Evolutionary conservation across 2,797 vertebrate species (phyloP), one percentile per base, ranked within the genome.

Genomic region (Acanthis flammea): DNA sequence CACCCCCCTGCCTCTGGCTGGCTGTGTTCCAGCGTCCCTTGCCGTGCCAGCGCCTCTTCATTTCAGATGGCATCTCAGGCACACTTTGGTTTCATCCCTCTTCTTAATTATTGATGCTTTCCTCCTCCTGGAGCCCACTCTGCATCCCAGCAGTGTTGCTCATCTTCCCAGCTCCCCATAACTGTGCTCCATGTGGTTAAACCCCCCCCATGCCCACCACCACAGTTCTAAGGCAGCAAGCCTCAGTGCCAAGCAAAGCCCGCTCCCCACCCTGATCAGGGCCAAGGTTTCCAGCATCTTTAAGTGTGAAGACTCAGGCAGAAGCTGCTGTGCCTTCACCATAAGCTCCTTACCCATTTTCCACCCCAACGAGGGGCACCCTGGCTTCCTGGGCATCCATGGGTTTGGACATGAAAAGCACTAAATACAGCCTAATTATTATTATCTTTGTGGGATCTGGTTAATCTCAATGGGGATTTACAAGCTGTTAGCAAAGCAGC

Each of bases 381-480:
- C 83, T 30, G 37, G 9, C 70, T 94, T 76, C 68, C 50, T 74
- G 66, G 16, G 45, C 45, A 78, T 62, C 70, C 73, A 24, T 30
- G 4, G 1, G 35, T 84, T 91, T 81, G 83, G 87, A 30, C n/a
- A 19, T n/a, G 30, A 18, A 73, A 95, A 91, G 82, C 80, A 55
- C 81, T 90, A 92, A 92, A 90, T 85, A 48, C 91, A 70, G 31
- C 63, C 88, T 95, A 94, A 96, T 96, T 93, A 80, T 92, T 78
- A 57, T 94, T 92, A 93, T 92, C 81, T 73, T 87, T 33, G 14
- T 92, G 55, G 82, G 90, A 95, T 94, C 90, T 84, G 70, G 72
- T 89, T 92, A 93, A 96, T 93, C 91, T 93, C 6, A 2, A 3
- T 41, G 80, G 70, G 88, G 91, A 90, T 89, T 94, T 92, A 81